Base-by-base conservation (phyloP, 2,888 invertebrate species). In the Dexiosoma caninum region DNA sequence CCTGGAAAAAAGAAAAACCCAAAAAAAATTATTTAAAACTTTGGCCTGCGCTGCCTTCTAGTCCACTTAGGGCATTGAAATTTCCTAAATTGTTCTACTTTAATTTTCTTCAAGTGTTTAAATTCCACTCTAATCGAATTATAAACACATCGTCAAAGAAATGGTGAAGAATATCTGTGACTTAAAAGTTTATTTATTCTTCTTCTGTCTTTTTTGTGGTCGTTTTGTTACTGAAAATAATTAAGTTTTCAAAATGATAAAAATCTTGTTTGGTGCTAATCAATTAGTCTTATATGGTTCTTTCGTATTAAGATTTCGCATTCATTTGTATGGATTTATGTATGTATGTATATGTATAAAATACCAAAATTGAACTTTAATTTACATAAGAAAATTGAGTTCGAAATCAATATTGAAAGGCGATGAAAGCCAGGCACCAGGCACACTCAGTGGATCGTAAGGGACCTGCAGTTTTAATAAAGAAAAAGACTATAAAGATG, bases 161-260 rank as follows among this genome's bases (percentile, higher is more conserved):
- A 21, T 64, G 14, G 12, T 62, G n/a, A n/a, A 6, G 14, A 55
- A 64, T 64, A 57, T 57, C 49, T 7, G 35, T 23, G 4, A 55
- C 21, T 35, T 67, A 4, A 30, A 16, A 8, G 59, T 44, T 30
- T 32, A 46, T 37, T 71, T 12, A 19, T 35, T 46, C 42, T 10
- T 49, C n/a, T 53, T 46, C 12, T 37, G 2, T 30, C 8, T 30
- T 49, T 2, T n/a, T n/a, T n/a, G n/a, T 3, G 7, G n/a, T 49
- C 27, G 8, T 53, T 53, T 35, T 62, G 21, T 60, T 51, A 19
- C 49, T 40, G 10, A 19, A 87, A 87, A 86, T 87, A 88, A 87
- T 87, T 87, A 87, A 87, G 88, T 88, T 87, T 86, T 87, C 85
- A 86, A 87, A 86, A 46, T 85, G 88, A 88, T 87, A 87, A 88